Conservation (phyloP, 2,888 invertebrate species). For the Lordiphosa fenestrarum region DNA sequence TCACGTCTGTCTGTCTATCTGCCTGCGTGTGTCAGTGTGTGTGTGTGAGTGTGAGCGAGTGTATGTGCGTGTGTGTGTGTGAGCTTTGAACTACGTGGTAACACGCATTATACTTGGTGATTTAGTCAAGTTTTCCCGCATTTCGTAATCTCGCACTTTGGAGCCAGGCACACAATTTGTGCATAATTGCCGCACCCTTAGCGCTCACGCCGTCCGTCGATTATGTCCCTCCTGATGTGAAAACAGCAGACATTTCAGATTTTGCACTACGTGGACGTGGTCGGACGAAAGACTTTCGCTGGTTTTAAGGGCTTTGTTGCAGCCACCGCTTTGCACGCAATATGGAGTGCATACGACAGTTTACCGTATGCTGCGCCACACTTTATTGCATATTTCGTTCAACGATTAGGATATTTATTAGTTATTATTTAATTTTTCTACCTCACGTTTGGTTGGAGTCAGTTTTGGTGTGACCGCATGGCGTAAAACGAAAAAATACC, state of each 20-base stretch:
- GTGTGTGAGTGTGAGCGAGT: not conserved
- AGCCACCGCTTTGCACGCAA: conserved; percentile 6
- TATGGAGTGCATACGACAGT: conserved; percentile 5
- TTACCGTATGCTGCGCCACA: conserved; percentile 23
- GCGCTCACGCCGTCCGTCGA: conserved; percentile 36
- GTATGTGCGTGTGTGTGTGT: conserved; percentile 15
- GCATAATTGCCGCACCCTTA: conserved; percentile 57
- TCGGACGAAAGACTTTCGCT: conserved; percentile 1
- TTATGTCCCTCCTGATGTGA: conserved; percentile 20
- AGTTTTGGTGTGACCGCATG: conserved; percentile 23
- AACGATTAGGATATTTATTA: conserved; percentile 25
- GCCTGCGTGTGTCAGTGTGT: conserved; percentile 7
- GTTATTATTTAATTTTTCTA: conserved; percentile 59
- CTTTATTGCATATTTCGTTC: conserved; percentile 38
- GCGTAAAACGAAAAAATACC: not conserved
- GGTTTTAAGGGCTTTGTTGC: not conserved
- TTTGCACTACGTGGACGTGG: conserved; percentile 63
- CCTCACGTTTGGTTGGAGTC: conserved; percentile 46
- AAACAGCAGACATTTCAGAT: conserved; percentile 53
- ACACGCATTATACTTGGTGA: conserved; percentile 56
- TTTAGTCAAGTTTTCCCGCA: conserved; percentile 39
- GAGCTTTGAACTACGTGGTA: conserved; percentile 61
- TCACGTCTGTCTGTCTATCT: conserved; percentile 16
- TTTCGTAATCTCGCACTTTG: conserved; percentile 63
- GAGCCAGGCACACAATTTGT: conserved; percentile 32